Base-by-base conservation (phyloP, 2,113 vertebrate genomes). In the Laterallus jamaicensis region DNA sequence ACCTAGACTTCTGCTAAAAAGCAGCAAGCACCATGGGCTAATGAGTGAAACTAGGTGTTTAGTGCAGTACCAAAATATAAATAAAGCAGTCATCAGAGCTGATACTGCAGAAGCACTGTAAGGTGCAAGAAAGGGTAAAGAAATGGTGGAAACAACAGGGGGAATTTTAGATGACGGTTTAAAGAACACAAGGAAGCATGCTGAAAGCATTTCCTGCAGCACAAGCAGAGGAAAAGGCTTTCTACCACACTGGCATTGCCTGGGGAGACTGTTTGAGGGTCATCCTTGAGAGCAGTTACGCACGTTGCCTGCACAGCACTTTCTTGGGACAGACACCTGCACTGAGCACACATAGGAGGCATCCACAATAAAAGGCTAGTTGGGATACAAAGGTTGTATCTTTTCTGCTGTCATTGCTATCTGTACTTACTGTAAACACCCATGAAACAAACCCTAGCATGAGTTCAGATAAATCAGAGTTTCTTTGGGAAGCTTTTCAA, bases 181-280 rank as follows among this genome's bases (percentile, higher is more conserved):
- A 67, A 77, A 70, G 76, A 79, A 81, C 9, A 7, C 0, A 2
- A 94, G 68, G 44, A 93, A 90, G 64, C 17, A 42, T 1, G 4
- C 63, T 31, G 55, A 58, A 91, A 73, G 37, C 79, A 55, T 80
- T 90, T 96, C 28, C 82, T 70, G 73, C 3, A 63, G 68, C 59
- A 70, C 22, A 52, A 74, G 78, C 17, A 80, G 73, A 94, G 81
- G 37, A 89, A 84, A 56, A 83, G 28, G 37, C 64, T 78, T 92
- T 73, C 71, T 50, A 17, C 66, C 55, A 50, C 31, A 32, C 19
- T 77, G 80, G 17, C 19, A 17, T 20, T 75, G 68, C 52, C 67
- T 81, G 8, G 54, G 31, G 88, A 77, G 64, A 24, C 31, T 37
- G 32, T 32, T 2, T 26, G 60, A 78, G 60, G 47, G 73, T 47